Conservation (phyloP, 2,888 invertebrate genomes). For the Aphrophora alni region DNA sequence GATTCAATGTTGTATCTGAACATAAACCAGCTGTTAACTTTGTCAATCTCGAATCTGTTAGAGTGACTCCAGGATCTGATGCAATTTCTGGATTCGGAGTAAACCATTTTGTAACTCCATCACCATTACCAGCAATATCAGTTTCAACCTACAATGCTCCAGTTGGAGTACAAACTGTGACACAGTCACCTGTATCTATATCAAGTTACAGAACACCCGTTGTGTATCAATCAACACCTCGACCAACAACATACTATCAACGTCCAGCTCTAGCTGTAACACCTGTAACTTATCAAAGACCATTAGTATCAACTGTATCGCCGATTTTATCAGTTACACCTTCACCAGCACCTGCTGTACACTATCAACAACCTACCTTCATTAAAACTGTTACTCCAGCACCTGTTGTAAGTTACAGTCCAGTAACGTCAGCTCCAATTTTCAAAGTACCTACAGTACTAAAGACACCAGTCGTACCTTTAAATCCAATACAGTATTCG, state of each 20-base stretch:
- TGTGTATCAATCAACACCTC: constrained; percentile 36
- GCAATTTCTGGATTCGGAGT: constrained; percentile 10
- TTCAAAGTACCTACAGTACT: constrained; percentile 16
- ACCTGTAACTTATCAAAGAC: constrained; percentile 22
- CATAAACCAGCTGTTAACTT: constrained; percentile 23
- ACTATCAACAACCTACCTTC: constrained; percentile 32
- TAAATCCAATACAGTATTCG: constrained; percentile 33
- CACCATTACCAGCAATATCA: constrained; percentile 31
- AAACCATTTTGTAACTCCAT: constrained; percentile 30
- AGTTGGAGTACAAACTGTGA: not conserved
- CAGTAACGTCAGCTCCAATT: too few relatives aligned
- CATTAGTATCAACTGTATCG: constrained; percentile 28
- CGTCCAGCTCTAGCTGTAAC: constrained; percentile 23
- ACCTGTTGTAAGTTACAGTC: constrained; percentile 19
- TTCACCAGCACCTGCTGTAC: not conserved
- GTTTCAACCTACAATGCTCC: constrained; percentile 17
- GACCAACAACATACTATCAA: constrained; percentile 38
- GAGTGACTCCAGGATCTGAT: constrained; percentile 21
- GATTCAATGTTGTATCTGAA: not conserved
- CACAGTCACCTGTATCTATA: constrained; percentile 24
- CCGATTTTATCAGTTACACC: constrained; percentile 27
- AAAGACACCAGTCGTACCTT: constrained; percentile 30
- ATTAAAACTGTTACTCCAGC: constrained; percentile 41
- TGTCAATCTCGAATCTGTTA: constrained; percentile 24
- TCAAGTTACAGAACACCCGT: constrained; percentile 13